Evolutionary conservation across 1,140 invertebrate species (phyloP).

Genomic region (Heliothis subflexa): DNA sequence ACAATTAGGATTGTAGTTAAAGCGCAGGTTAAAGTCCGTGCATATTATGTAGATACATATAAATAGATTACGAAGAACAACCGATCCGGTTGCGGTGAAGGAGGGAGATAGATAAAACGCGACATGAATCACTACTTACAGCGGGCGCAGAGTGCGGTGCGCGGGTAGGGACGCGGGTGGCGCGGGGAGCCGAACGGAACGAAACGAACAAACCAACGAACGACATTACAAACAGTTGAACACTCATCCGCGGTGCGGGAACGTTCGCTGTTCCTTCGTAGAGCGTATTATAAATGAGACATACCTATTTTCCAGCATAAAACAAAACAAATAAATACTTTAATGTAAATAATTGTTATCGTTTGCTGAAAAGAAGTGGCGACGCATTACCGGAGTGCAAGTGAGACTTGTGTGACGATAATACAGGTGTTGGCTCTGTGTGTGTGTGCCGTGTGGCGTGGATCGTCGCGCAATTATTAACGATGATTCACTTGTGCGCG

Average conservation of each 20-base stretch:
- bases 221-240: constrained; percentile 85
- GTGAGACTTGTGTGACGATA: constrained; percentile 76
- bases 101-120: constrained; percentile 86
- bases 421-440: constrained; percentile 74
- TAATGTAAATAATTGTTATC: constrained; percentile 63
- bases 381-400: constrained; percentile 61
- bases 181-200: constrained; percentile 77
- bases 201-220: constrained; percentile 77
- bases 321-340: constrained; percentile 71
- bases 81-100: constrained; percentile 85
- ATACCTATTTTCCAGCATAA: constrained; percentile 61
- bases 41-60: constrained; percentile 79
- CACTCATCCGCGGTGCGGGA: constrained; percentile 77
- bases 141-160: constrained; percentile 72
- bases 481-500: constrained; percentile 86
- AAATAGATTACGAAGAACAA: constrained; percentile 85
- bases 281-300: constrained; percentile 53
- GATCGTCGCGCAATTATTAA: constrained; percentile 85
- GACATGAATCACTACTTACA: constrained; percentile 85
- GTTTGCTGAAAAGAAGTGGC: constrained; percentile 75
- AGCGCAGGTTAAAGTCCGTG: constrained; percentile 82
- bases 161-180: constrained; percentile 67
- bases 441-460: constrained; percentile 76
- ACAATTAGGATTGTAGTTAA: constrained; percentile 53
- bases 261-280: constrained; percentile 64